Conservation (phyloP, 30 jellyfish, hydroid and myxozoan genomes). For the Calvadosia cruxmelitensis region DNA sequence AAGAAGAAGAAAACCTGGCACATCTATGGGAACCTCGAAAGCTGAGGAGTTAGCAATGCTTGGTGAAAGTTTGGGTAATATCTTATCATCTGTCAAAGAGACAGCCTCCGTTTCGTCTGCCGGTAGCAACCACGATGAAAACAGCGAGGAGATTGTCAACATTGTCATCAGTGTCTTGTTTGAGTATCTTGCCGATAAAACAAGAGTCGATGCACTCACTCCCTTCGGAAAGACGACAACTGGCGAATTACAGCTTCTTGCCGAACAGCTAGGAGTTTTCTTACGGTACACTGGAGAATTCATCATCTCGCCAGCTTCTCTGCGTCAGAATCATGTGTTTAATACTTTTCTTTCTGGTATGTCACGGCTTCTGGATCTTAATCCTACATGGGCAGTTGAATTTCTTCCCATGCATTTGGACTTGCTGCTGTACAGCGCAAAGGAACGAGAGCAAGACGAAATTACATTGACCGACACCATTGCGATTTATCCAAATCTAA, state of each 20-base stretch:
- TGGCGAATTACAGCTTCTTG: background rate
- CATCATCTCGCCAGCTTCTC: background rate
- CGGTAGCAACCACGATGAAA: background rate
- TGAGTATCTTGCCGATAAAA: background rate
- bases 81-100: background rate
- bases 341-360: slow-evolving; percentile 24
- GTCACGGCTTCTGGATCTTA: slow-evolving; percentile 43
- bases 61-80: background rate
- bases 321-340: slow-evolving; percentile 8
- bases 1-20: background rate
- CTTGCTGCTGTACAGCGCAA: slow-evolving; percentile 39
- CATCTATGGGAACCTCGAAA: background rate
- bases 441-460: background rate
- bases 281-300: background rate
- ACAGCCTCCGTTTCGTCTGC: background rate
- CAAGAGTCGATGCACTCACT: background rate
- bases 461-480: background rate
- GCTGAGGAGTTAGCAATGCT: background rate
- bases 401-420: slow-evolving; percentile 36
- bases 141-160: background rate
- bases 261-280: background rate
- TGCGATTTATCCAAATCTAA: slow-evolving; percentile 2
- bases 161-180: background rate
- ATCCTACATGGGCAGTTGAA: slow-evolving; percentile 50
- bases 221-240: background rate